These are phyloP conservation scores for Dryobota labecula DNA, from an alignment of 2,888 invertebrate species.

Conservation along the genomic window DNA sequence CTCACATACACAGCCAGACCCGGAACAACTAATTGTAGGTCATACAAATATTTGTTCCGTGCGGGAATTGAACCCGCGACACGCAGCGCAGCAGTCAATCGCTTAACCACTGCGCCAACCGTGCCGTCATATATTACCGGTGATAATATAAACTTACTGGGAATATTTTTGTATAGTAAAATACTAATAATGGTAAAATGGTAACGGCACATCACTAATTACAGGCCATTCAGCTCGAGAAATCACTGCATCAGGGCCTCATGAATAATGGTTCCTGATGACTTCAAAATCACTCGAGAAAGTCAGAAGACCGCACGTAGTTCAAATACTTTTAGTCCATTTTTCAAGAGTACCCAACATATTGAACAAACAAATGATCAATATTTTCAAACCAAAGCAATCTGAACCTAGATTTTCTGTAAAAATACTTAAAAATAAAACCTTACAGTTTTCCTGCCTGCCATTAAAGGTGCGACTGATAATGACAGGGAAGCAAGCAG, in stretches of 20 bases:
- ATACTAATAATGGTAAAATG: too few species aligned
- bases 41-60: too few species aligned
- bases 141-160: too few species aligned
- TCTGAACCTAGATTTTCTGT: background rate
- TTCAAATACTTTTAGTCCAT: background rate
- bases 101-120: too few species aligned
- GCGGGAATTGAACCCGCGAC: too few species aligned
- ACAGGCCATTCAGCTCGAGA: background rate
- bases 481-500: constrained; percentile 23
- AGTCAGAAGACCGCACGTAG: background rate
- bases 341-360: background rate
- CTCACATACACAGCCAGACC: too few species aligned
- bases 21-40: too few species aligned
- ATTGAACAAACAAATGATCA: background rate
- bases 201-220: too few species aligned
- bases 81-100: too few species aligned
- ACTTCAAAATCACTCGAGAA: background rate
- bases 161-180: too few species aligned
- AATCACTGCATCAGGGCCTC: background rate
- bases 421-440: background rate
- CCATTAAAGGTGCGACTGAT: constrained; percentile 4
- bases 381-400: background rate
- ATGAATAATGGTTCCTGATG: background rate
- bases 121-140: too few species aligned
- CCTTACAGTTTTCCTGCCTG: background rate